Evolutionary conservation across 1,140 invertebrate genomes (phyloP).

Genomic region (Cotesia vestalis): DNA sequence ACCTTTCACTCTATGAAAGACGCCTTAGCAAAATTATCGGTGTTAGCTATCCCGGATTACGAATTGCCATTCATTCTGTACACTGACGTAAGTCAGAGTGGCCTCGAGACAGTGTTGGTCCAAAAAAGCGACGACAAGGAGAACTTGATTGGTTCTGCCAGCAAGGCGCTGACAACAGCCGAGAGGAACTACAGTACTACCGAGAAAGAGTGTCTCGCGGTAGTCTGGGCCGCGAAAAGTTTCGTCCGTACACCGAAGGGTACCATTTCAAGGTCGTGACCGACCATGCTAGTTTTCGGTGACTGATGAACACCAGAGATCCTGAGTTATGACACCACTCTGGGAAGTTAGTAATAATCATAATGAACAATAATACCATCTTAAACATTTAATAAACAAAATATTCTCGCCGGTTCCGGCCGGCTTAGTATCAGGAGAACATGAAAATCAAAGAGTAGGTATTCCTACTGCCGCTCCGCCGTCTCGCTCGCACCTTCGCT

Average conservation of each 20-base stretch:
- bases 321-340: no score
- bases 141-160: background rate
- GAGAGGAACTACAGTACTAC: background rate
- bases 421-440: no score
- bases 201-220: background rate
- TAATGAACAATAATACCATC: no score
- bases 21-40: conserved; percentile 16
- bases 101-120: conserved; percentile 10
- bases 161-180: background rate
- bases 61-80: conserved; percentile 30
- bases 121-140: conserved; percentile 19
- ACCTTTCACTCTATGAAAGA: conserved; percentile 23
- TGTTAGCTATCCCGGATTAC: conserved; percentile 22
- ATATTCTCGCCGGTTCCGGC: no score
- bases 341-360: no score
- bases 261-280: background rate
- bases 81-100: conserved; percentile 31
- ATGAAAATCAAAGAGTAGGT: no score
- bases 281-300: background rate
- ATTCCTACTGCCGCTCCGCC: no score
- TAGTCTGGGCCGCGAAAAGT: background rate
- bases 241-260: background rate
- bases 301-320: background rate
- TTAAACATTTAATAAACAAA: no score
- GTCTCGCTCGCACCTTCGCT: no score